Base-by-base conservation (phyloP, 2,797 vertebrate species). In the Sebastes taczanowskii region DNA sequence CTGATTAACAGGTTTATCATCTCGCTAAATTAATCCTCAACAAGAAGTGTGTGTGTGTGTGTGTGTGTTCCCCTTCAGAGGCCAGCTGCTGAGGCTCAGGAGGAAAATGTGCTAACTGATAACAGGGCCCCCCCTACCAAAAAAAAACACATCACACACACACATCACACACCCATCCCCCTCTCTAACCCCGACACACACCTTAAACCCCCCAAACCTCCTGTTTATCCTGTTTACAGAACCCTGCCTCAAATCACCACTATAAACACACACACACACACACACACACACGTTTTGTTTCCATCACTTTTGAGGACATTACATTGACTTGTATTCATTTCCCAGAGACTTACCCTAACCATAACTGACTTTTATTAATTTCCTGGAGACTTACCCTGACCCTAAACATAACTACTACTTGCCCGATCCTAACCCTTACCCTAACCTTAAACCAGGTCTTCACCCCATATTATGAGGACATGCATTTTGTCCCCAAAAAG, bases 51-150 rank as follows among this genome's bases (percentile, higher is more conserved):
- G 68, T 56, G 65, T 35, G 61, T 49, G 71, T 61, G 56, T 59
- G 35, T 29, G 65, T 34, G 65, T 52, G 78, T 56, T 25, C 16
- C 11, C 22, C 14, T 74, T 83, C 73, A 84, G 83, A 89, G 77
- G 68, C 81, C 88, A 89, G 90, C 88, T 89, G 92, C 77, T 83
- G 83, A 89, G 80, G 65, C 84, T 89, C 71, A 81, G 70, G 25
- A 29, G 32, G 34, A 32, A 83, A 89, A 88, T 32, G 83, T 83
- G 85, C 49, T 65, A 92, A 89, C 86, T 92, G 90, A 95, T 93
- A 94, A 88, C 77, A 88, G 76, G 9, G 42, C 76, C 84, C 83
- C 77, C 42, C 1, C 34, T 10, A 27, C 27, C 9, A 32, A 16
- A 16, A 60, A 74, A 66, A 66, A 71, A 59, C 59, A 68, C 65